phyloP scores from a whole-genome alignment of 1,140 invertebrate genomes.

The Atta cephalotes region DNA sequence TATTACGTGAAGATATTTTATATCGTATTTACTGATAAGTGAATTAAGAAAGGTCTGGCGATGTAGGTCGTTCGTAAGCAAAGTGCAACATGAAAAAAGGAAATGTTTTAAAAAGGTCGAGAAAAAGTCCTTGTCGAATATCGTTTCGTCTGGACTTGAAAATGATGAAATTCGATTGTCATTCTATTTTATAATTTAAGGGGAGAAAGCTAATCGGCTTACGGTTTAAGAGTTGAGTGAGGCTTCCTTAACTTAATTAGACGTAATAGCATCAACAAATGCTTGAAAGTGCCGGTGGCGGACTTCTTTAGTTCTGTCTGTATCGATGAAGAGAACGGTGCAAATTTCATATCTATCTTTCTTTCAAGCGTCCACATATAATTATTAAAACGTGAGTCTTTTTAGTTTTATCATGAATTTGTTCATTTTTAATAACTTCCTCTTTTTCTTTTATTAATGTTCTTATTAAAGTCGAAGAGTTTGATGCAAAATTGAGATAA shows the following conservation, averaged over 20 bases:
- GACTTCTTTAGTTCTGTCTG: slow-evolving; percentile 78
- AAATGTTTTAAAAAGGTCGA: neutral
- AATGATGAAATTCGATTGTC: slow-evolving; percentile 38
- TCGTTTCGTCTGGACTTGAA: slow-evolving; percentile 21
- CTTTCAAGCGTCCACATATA: slow-evolving; percentile 15
- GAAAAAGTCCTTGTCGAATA: neutral
- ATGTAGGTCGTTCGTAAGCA: slow-evolving; percentile 41
- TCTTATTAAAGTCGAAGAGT: neutral
- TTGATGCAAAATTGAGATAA: neutral
- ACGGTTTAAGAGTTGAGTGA: slow-evolving; percentile 72
- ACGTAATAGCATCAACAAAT: slow-evolving; percentile 82
- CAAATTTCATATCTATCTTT: slow-evolving; percentile 20
- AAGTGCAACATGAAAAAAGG: slow-evolving; percentile 38
- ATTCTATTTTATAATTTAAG: slow-evolving; percentile 77
- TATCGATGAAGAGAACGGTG: slow-evolving; percentile 62
- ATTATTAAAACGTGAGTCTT: slow-evolving; percentile 64
- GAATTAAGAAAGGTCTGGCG: slow-evolving; percentile 54
- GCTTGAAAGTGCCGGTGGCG: slow-evolving; percentile 72
- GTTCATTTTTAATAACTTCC: neutral
- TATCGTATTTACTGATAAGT: neutral
- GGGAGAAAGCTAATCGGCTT: slow-evolving; percentile 81
- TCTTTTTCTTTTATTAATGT: neutral
- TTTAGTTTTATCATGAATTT: slow-evolving; percentile 19
- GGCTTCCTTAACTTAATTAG: slow-evolving; percentile 85
- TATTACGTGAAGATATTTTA: slow-evolving; percentile 12